Conservation (phyloP, 2,113 vertebrate genomes). For the Abramis brama region DNA sequence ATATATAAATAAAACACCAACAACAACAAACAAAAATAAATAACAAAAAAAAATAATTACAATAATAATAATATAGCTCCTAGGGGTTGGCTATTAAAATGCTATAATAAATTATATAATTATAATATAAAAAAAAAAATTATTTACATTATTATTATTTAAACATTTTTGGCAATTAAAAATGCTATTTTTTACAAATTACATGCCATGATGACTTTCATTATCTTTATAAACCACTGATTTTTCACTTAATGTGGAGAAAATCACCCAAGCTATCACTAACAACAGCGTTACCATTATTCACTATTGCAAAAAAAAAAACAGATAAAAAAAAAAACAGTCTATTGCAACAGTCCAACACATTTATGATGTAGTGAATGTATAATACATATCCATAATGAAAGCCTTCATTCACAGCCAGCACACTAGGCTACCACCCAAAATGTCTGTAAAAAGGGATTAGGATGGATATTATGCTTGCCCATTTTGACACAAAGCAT, state of each 20-base stretch:
- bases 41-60: too few species aligned
- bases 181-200: background rate
- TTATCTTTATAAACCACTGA: background rate
- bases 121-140: background rate
- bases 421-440: slow-evolving; percentile 58
- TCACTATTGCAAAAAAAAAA: background rate
- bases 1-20: too few species aligned
- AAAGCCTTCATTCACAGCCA: slow-evolving; percentile 31
- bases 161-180: background rate
- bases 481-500: slow-evolving; percentile 62
- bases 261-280: background rate
- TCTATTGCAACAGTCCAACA: background rate
- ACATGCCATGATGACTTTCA: background rate
- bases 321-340: background rate
- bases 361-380: slow-evolving; percentile 7
- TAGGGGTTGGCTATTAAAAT: too few species aligned
- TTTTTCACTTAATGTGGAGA: background rate
- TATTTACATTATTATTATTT: background rate
- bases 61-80: too few species aligned
- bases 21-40: too few species aligned
- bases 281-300: background rate
- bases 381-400: slow-evolving; percentile 9
- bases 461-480: slow-evolving; percentile 64
- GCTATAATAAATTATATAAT: too few species aligned
- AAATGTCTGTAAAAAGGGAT: slow-evolving; percentile 66